Evolutionary conservation across 2,797 vertebrate genomes (phyloP).

Genomic region (Acrossocheilus wenchowensis): DNA sequence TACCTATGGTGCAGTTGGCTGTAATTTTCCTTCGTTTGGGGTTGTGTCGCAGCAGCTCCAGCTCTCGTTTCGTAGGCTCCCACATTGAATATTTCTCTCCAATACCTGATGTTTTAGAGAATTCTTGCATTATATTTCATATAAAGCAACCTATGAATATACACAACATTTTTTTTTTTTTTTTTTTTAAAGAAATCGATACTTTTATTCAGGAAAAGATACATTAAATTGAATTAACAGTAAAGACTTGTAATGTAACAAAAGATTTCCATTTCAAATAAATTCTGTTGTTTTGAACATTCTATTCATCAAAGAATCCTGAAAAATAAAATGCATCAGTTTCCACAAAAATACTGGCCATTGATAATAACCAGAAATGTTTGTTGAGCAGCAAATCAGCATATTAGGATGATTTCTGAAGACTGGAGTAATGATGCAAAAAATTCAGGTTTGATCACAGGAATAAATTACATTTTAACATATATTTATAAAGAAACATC

Average conservation of each 20-base stretch:
- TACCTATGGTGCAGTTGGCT: slow-evolving; percentile 98
- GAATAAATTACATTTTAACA: background rate
- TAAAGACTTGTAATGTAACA: background rate
- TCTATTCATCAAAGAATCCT: background rate
- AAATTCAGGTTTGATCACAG: background rate
- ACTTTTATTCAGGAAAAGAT: background rate
- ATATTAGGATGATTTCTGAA: background rate
- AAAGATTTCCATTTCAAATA: too few relatives aligned
- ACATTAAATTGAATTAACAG: background rate
- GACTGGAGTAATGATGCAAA: background rate
- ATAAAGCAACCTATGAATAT: background rate
- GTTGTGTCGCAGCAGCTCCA: slow-evolving; percentile 98
- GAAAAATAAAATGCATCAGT: background rate
- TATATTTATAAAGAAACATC: background rate
- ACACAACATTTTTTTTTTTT: background rate
- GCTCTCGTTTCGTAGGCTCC: slow-evolving; percentile 97
- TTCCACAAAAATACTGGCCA: background rate
- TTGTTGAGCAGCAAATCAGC: background rate
- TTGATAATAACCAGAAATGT: background rate
- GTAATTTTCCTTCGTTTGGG: slow-evolving; percentile 99
- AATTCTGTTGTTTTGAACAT: too few relatives aligned
- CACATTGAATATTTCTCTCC: slow-evolving; percentile 98
- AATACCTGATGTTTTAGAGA: slow-evolving; percentile 78
- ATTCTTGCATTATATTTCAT: background rate
- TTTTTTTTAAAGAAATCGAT: background rate